Evolutionary conservation across 2,797 vertebrate genomes (phyloP), one percentile per base, ranked within the genome.

Genomic region (Jordanella pulchra): DNA sequence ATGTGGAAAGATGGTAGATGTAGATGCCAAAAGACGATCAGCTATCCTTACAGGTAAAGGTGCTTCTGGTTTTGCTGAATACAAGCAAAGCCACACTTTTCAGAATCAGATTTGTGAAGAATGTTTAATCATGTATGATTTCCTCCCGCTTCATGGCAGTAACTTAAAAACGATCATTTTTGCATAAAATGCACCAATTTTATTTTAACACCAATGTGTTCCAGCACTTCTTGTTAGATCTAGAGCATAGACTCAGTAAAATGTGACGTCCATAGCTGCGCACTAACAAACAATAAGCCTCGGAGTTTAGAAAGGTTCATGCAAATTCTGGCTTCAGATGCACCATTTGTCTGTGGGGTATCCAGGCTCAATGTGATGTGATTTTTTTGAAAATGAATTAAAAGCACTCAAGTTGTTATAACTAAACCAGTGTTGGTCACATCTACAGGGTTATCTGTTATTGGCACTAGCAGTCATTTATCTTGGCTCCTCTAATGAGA

Each of bases 391-490:
- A 10, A 45, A 0, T 17, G 0, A 56, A 51, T 73, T 45, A 32
- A 76, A 76, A 32, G 7, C 48, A 44, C 47, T 60, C 0, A 3
- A 15, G 27, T 3, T 54, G 63, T 69, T 64, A 68, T 78, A 50
- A 42, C 69, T 76, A 35, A 35, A 3, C 30, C 48, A 42, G 13
- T 75, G 65, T 75, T 89, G 76, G 73, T 10, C 60, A 32, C 56
- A 71, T 42, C 58, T 27, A 77, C 60, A 65, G 1, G 54, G 17
- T 67, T 77, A 69, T 71, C 72, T 60, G 67, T 64, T 77, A 68
- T 32, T 44, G 75, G 18, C 50, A 76, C 64, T 23, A 73, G 27
- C 58, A 30, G 54, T 11, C 58, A n/a, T 42, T 42, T 35, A 61
- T 61, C 58, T 61, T 14, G 61, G 11, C 61, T 70, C 3, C 15